These are phyloP conservation scores for Plumapathes pennacea DNA, from an alignment of 92 coral and sea anemone species.

Conservation along the genomic window DNA sequence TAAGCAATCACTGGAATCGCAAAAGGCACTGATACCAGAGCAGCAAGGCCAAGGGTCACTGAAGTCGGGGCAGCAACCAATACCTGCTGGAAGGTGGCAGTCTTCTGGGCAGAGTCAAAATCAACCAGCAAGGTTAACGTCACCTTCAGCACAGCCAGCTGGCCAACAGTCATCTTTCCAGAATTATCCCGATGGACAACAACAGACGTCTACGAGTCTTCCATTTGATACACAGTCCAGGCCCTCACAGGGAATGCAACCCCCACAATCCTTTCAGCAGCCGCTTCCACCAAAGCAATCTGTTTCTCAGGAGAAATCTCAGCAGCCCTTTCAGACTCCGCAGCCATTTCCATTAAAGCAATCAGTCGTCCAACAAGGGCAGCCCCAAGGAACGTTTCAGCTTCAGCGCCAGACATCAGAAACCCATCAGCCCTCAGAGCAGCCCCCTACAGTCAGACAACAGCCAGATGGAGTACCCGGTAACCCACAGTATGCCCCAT, in stretches of 20 bases:
- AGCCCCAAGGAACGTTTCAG: not conserved
- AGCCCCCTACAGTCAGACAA: not conserved
- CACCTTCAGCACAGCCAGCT: not conserved
- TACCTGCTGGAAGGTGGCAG: not conserved
- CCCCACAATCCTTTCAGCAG: constrained; percentile 23
- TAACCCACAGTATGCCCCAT: no score
- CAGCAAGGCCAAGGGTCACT: not conserved
- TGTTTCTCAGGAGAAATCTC: constrained; percentile 10
- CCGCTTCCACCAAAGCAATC: constrained; percentile 32
- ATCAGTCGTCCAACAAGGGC: not conserved
- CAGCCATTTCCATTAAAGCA: constrained; percentile 33
- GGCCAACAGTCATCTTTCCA: no score
- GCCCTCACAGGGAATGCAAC: no score
- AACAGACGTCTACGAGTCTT: no score
- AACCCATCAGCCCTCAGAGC: not conserved
- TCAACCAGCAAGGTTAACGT: not conserved
- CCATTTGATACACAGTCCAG: no score
- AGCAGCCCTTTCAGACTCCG: constrained; percentile 24
- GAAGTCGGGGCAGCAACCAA: not conserved
- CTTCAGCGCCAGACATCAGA: not conserved
- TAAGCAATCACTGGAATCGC: constrained; percentile 3
- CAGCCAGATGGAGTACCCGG: no score
- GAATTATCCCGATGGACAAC: no score
- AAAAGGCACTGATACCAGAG: not conserved
- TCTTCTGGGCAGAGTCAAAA: not conserved